Base-by-base conservation (phyloP, 2,113 vertebrate genomes). In the Addax nasomaculatus region DNA sequence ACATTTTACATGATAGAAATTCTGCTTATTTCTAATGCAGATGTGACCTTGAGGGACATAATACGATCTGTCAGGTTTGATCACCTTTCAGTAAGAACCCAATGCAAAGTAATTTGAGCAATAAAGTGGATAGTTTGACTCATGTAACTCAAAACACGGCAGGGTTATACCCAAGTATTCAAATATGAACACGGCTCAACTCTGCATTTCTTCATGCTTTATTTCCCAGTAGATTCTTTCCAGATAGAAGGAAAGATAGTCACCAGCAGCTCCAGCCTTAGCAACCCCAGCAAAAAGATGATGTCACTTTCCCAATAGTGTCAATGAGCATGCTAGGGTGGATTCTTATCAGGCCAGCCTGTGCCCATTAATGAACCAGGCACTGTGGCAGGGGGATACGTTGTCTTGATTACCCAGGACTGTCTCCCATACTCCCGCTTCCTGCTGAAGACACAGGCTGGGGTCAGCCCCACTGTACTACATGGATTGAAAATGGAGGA, bases 1-100 rank as follows among this genome's bases (percentile, higher is more conserved):
- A 67, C 55, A 89, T 70, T 96, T 60, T 64, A 79, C 73, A 67
- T 90, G 51, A 64, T n/a, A 84, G 88, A 93, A 92, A 64, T n/a
- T 47, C 70, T 92, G 19, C 39, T 85, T 49, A 67, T 90, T 81
- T 47, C 19, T 76, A 33, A 88, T 12, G n/a, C 16, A 67, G 57
- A 21, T 11, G 15, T 90, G 47, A 85, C 58, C 53, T 84, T 90
- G 55, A 95, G n/a, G 19, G 85, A 49, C 15, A 30, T 62, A 55
- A 80, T 67, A 30, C 10, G 3, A 64, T 57, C 21, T 76, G 17
- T 29, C 73, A 79, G 36, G 83, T 81, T 30, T 96, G 33, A 33
- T 43, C 53, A 90, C 39, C 47, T 95, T 62, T 93, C 45, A 80
- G 3, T 60, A 94, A 73, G n/a, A 64, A 33, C n/a, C 13, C 21